A percentile compares a stretch with the other conserved stretches of the same genome.
Conservation (phyloP, 2,797 vertebrate genomes). For the Astyanax mexicanus region DNA sequence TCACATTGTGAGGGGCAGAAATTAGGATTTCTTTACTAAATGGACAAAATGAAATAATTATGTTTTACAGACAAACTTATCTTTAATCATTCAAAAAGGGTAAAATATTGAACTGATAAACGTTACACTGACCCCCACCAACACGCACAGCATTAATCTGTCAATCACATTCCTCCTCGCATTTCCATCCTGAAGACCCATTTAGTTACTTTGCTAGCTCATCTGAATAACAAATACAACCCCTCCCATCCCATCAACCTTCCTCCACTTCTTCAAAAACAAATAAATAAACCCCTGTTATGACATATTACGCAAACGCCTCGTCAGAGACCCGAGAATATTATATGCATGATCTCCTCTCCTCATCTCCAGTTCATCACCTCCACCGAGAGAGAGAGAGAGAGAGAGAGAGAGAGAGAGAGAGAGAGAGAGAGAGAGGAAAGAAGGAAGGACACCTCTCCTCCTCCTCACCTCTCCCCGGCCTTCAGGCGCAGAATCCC, state of each 20-base stretch:
- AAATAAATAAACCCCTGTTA: constrained; percentile 39
- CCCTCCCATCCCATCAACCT: constrained; percentile 42
- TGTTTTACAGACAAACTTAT: too few species aligned
- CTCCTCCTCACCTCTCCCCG: neutral
- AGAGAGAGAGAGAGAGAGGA: too few species aligned
- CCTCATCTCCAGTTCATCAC: neutral
- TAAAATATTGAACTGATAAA: too few species aligned
- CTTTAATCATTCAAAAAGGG: too few species aligned
- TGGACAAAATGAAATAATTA: too few species aligned
- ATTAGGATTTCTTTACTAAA: too few species aligned
- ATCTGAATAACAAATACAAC: constrained; percentile 44
- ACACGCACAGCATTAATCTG: constrained; percentile 74
- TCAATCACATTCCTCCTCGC: constrained; percentile 80
- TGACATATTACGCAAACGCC: constrained; percentile 56
- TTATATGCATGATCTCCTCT: constrained; percentile 18
- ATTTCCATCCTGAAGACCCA: constrained; percentile 70
- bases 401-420: too few species aligned
- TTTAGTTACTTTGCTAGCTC: constrained; percentile 50
- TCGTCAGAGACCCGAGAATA: constrained; percentile 53
- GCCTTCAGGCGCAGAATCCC: constrained; percentile 57
- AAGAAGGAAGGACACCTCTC: too few species aligned
- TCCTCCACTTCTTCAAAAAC: constrained; percentile 23
- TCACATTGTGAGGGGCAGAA: too few species aligned
- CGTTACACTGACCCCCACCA: constrained; percentile 67
- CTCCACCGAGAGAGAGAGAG: too few species aligned